Conservation (phyloP, 2,888 invertebrate genomes). For the Abrostola tripartita region DNA sequence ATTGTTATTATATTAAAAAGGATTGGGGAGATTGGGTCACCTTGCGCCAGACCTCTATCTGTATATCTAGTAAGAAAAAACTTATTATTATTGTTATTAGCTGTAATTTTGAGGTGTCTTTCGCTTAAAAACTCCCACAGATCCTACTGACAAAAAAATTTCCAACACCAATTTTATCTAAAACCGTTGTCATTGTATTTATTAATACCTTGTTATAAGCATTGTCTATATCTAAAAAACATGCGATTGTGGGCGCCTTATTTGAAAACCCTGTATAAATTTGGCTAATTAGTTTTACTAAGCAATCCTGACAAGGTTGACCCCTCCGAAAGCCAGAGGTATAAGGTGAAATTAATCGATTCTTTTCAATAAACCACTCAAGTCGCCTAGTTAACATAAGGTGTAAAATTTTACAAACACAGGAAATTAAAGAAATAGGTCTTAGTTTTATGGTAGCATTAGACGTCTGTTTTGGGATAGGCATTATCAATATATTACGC, state of each 20-base stretch:
- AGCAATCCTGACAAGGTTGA: not conserved
- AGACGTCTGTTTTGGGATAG: not conserved
- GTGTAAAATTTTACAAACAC: conserved; percentile 1
- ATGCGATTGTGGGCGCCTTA: not conserved
- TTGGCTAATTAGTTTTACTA: not conserved
- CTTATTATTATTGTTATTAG: too few relatives aligned
- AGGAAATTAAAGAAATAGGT: not conserved
- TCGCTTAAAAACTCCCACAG: conserved; percentile 37
- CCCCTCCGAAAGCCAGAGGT: not conserved
- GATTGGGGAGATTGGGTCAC: not conserved
- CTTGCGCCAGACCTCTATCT: conserved; percentile 3
- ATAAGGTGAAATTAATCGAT: not conserved
- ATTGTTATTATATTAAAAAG: conserved; percentile 5
- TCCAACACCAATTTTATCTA: conserved; percentile 16
- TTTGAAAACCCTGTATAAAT: not conserved
- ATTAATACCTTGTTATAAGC: not conserved
- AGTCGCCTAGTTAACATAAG: not conserved
- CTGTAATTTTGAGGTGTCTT: conserved; percentile 18
- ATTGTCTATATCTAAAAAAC: conserved; percentile 1
- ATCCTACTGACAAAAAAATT: conserved; percentile 40
- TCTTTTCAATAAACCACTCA: not conserved
- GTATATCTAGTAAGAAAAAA: conserved; percentile 7
- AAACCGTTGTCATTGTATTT: not conserved
- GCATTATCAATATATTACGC: not conserved
- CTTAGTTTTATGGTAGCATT: not conserved